Percentiles rank a stretch among this genome's conserved stretches.
Conservation (phyloP, 2,888 invertebrate genomes). For the Drosophila limbata region DNA sequence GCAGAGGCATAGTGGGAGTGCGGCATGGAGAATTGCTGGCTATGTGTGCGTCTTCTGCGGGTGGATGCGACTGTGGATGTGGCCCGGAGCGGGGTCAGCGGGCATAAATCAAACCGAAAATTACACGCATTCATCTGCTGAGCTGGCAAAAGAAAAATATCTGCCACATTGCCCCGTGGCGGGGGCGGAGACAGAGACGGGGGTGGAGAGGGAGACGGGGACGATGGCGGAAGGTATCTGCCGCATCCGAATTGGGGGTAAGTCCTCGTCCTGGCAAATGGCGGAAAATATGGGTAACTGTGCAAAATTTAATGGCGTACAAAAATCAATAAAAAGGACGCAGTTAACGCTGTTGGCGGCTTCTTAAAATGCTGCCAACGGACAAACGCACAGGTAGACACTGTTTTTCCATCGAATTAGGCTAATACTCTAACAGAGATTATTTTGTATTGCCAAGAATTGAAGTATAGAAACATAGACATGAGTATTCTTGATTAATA, state of each 20-base stretch:
- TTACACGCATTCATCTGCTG: constrained; percentile 83
- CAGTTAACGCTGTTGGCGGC: constrained; percentile 38
- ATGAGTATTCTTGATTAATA: background rate
- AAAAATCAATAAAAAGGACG: constrained; percentile 78
- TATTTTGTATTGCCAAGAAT: too few species aligned
- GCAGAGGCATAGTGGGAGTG: background rate
- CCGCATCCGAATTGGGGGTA: constrained; percentile 46
- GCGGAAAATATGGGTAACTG: constrained; percentile 82
- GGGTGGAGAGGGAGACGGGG: background rate
- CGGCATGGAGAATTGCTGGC: constrained; percentile 22
- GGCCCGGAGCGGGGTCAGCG: constrained; percentile 70
- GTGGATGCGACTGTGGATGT: constrained; percentile 39
- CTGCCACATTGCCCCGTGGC: constrained; percentile 72
- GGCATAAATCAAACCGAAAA: constrained; percentile 83
- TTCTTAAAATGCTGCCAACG: constrained; percentile 20
- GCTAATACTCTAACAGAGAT: background rate
- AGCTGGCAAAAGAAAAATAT: constrained; percentile 78
- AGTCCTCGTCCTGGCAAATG: constrained; percentile 63
- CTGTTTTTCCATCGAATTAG: background rate
- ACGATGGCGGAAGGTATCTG: constrained; percentile 8
- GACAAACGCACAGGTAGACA: constrained; percentile 44
- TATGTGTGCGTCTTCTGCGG: constrained; percentile 51
- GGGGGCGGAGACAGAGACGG: constrained; percentile 2
- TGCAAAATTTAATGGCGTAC: constrained; percentile 82
- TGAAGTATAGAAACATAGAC: background rate